These are phyloP conservation scores for Xenopus tropicalis DNA, from an alignment of 2,113 vertebrate species.

Conservation along the genomic window UCB_Xtro_10.0 CM004450.2:127130001-127130500, in stretches of 20 bases:
- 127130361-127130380: constrained; percentile 61
- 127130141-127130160: constrained; percentile 58
- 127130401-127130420: constrained; percentile 71
- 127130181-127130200: constrained; percentile 71
- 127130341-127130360: constrained; percentile 75
- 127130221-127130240: constrained; percentile 64
- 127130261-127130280: constrained; percentile 74
- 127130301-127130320: constrained; percentile 75
- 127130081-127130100: constrained; percentile 67
- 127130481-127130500: constrained; percentile 63
- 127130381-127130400: constrained; percentile 76
- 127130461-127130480: constrained; percentile 56
- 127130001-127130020: constrained; percentile 47
- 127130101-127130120: constrained; percentile 70
- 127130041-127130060: constrained; percentile 72
- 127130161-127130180: constrained; percentile 61
- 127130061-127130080: constrained; percentile 72
- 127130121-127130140: constrained; percentile 63
- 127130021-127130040: constrained; percentile 55
- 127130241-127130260: constrained; percentile 78
- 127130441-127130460: constrained; percentile 46
- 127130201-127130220: constrained; percentile 73
- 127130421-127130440: constrained; percentile 64
- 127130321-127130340: constrained; percentile 79
- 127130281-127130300: constrained; percentile 65